phyloP scores from a whole-genome alignment of 2,888 invertebrate genomes.

The Andrena marginata region DNA sequence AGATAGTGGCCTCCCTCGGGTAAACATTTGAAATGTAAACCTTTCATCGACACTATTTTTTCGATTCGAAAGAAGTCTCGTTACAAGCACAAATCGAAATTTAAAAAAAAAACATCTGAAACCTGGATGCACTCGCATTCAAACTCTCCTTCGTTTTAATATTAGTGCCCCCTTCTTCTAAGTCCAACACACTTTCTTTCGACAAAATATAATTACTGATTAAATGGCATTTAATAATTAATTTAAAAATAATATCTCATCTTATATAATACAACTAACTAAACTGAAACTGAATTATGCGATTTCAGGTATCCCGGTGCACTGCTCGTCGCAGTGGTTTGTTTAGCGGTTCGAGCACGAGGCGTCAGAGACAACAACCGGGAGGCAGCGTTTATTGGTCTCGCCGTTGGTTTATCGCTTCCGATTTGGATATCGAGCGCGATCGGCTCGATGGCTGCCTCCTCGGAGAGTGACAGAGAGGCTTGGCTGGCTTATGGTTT shows the following conservation, averaged over 20 bases:
- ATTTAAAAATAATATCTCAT: too few species aligned
- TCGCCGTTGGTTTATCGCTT: slow-evolving; percentile 94
- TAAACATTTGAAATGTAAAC: slow-evolving; percentile 69
- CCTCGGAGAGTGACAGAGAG: slow-evolving; percentile 91
- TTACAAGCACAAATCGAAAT: not conserved
- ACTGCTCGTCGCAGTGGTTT: slow-evolving; percentile 93
- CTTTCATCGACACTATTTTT: slow-evolving; percentile 34
- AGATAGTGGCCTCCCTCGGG: slow-evolving; percentile 83
- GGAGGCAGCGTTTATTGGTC: slow-evolving; percentile 96
- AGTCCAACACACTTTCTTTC: not conserved
- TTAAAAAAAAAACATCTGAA: not conserved
- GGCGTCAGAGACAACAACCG: slow-evolving; percentile 97
- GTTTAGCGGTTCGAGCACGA: slow-evolving; percentile 93
- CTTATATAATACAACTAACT: too few species aligned
- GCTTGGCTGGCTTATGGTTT: slow-evolving; percentile 96
- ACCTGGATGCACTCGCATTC: too few species aligned
- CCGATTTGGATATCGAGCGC: slow-evolving; percentile 95
- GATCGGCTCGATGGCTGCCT: slow-evolving; percentile 84
- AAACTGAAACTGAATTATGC: not conserved
- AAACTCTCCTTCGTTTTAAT: too few species aligned
- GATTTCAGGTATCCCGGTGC: slow-evolving; percentile 89
- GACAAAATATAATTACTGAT: not conserved
- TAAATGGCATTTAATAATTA: too few species aligned
- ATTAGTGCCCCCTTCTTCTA: too few species aligned
- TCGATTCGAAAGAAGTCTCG: not conserved